These are phyloP conservation scores for Bergia puertoricense DNA, from an alignment of 92 coral and sea anemone genomes.

Conservation along the genomic window DNA sequence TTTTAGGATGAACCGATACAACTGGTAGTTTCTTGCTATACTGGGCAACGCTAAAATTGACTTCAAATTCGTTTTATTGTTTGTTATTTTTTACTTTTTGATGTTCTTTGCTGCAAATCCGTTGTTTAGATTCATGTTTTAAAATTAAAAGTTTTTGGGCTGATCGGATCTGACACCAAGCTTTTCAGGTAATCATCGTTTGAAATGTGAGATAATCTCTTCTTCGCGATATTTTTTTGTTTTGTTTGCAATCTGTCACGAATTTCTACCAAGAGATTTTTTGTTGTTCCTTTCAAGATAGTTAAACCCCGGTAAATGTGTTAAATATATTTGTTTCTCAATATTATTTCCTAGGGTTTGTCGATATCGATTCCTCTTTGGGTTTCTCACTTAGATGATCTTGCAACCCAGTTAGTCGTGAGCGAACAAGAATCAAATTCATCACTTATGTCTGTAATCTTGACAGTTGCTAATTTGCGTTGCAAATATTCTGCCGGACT, in stretches of 20 bases:
- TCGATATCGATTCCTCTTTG: not conserved
- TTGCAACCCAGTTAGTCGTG: not conserved
- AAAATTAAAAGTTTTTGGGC: not conserved
- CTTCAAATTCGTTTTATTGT: not conserved
- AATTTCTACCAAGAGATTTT: not conserved
- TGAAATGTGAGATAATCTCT: not conserved
- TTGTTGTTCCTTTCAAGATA: constrained; percentile 24
- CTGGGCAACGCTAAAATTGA: not conserved
- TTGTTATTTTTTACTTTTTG: not conserved
- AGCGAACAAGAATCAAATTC: not conserved
- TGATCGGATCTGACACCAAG: not conserved
- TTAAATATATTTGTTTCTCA: not conserved
- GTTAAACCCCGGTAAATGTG: not conserved
- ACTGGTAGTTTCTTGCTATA: not conserved
- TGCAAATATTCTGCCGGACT: constrained; percentile 14
- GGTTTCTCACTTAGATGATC: constrained; percentile 14
- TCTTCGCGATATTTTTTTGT: not conserved
- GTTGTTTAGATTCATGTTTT: not conserved
- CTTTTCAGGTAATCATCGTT: not conserved
- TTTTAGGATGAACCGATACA: not conserved
- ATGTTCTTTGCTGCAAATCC: not conserved
- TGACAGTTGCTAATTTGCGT: constrained; percentile 18
- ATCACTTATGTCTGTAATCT: not conserved
- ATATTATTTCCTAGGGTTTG: not conserved
- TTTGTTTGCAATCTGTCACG: constrained; percentile 11